Evolutionary conservation across 2,888 invertebrate genomes (phyloP).

Genomic region (Ernsta delagoae): DNA sequence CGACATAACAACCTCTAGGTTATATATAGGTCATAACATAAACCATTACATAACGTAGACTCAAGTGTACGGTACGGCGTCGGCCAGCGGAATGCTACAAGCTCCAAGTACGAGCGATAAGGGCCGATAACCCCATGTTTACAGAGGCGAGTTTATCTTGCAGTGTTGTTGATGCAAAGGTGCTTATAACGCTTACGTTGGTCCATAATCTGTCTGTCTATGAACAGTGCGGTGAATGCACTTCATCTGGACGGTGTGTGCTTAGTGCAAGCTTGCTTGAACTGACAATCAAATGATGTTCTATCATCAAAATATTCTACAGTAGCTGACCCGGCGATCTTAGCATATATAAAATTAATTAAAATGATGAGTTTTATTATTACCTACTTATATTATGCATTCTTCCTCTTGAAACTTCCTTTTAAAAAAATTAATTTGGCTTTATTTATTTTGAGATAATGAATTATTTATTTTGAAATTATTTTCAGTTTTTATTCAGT

Average conservation of each 20-base stretch:
- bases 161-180: conserved; percentile 3
- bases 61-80: neutral
- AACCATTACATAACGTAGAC: conserved; percentile 17
- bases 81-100: conserved; percentile 9
- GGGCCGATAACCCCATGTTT: conserved; percentile 39
- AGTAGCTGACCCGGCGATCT: no score
- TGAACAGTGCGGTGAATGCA: neutral
- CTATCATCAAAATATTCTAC: no score
- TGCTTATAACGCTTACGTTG: neutral
- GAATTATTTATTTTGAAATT: no score
- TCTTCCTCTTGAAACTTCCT: no score
- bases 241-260: neutral
- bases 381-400: no score
- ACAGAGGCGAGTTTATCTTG: conserved; percentile 32
- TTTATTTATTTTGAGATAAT: no score
- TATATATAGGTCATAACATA: conserved; percentile 29
- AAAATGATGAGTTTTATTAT: no score
- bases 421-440: no score
- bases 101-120: conserved; percentile 9
- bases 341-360: no score
- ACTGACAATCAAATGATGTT: no score
- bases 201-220: neutral
- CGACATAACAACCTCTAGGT: neutral
- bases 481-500: no score
- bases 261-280: no score